These are phyloP conservation scores for Cyphomyrus discorhynchus DNA, from an alignment of 2,113 vertebrate species.

Conservation along the genomic window DNA sequence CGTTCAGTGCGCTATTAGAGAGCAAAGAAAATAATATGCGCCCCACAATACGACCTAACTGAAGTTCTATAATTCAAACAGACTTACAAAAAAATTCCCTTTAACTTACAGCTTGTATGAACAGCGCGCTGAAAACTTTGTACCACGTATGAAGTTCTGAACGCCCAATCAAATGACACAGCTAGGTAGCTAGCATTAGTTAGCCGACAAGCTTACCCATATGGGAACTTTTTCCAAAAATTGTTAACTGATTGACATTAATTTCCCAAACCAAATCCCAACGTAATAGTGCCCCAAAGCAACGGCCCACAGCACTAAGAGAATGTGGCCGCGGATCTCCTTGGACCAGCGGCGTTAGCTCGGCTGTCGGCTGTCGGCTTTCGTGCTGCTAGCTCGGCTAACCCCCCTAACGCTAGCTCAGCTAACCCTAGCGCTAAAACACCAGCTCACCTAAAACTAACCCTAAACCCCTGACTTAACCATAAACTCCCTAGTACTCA, in stretches of 20 bases:
- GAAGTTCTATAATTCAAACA: neutral
- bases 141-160: neutral
- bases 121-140: neutral
- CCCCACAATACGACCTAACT: neutral
- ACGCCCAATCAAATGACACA: neutral
- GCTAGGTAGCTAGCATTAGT: neutral
- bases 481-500: neutral
- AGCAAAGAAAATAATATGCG: neutral
- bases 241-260: neutral
- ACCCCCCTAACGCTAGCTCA: neutral
- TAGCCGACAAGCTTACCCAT: neutral
- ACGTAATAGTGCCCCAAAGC: neutral
- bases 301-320: neutral
- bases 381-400: neutral
- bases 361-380: neutral
- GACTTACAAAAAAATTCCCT: neutral
- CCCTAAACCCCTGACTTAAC: neutral
- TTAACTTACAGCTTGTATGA: neutral
- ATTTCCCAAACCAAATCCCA: neutral
- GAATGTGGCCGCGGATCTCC: neutral
- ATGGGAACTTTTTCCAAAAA: neutral
- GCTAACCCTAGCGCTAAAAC: neutral
- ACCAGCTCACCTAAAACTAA: neutral
- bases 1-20: neutral
- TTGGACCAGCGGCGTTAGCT: neutral